Evolutionary conservation across 2,113 vertebrate species (phyloP).

Genomic region (Holacanthus passer): DNA sequence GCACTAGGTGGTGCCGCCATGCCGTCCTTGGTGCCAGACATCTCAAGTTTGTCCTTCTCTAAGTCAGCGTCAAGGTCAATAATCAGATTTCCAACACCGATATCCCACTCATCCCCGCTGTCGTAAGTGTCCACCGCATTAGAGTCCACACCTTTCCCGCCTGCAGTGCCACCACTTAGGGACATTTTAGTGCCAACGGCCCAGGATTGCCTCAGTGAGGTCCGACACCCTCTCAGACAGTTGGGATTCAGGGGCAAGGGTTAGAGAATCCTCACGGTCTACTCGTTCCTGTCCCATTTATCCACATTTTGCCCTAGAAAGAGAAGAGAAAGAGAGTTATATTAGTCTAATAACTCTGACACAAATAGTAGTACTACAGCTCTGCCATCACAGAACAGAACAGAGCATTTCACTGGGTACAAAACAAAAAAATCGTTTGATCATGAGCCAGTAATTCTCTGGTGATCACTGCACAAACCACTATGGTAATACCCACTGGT

Average conservation of each 20-base stretch:
- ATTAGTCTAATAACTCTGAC: slow-evolving; percentile 46
- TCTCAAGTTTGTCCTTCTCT: slow-evolving; percentile 99
- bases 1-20: slow-evolving; percentile 92
- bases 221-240: slow-evolving; percentile 85
- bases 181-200: slow-evolving; percentile 99
- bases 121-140: slow-evolving; percentile 99
- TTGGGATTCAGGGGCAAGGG: slow-evolving; percentile 81
- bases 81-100: slow-evolving; percentile 99
- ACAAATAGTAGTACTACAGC: slow-evolving; percentile 14
- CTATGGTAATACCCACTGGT: slow-evolving; percentile 74
- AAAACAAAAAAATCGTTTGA: slow-evolving; percentile 51
- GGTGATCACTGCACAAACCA: slow-evolving; percentile 69
- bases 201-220: slow-evolving; percentile 87
- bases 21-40: slow-evolving; percentile 98
- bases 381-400: slow-evolving; percentile 33
- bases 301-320: slow-evolving; percentile 91
- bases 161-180: slow-evolving; percentile 99
- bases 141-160: slow-evolving; percentile 99
- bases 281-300: slow-evolving; percentile 90
- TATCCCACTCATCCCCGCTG: slow-evolving; percentile 99
- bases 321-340: slow-evolving; percentile 75
- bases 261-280: slow-evolving; percentile 89
- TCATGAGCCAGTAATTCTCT: slow-evolving; percentile 66
- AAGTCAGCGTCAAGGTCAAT: slow-evolving; percentile 99
- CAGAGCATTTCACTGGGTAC: slow-evolving; percentile 42